Conservation (phyloP, 2,113 vertebrate species). For the Ameiurus melas region DNA sequence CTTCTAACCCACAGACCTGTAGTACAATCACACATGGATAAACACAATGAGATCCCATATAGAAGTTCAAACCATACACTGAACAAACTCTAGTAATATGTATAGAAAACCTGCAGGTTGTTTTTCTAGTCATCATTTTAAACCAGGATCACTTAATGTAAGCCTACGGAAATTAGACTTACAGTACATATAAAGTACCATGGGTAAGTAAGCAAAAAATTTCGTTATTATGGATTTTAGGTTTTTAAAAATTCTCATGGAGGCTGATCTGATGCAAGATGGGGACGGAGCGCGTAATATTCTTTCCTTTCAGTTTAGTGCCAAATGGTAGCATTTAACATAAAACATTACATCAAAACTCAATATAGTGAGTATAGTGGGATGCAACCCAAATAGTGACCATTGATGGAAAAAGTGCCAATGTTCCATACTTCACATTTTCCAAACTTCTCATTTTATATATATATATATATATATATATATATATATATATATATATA, state of each 20-base stretch:
- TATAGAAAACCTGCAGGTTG: background rate
- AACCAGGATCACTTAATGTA: background rate
- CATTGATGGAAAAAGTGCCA: background rate
- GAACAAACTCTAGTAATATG: background rate
- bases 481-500: too few species aligned
- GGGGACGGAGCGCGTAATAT: background rate
- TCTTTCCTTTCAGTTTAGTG: background rate
- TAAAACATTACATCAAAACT: background rate
- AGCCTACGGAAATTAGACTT: background rate
- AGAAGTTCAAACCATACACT: background rate
- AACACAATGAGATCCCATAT: constrained; percentile 11
- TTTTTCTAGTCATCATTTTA: background rate
- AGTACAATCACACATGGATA: constrained; percentile 11
- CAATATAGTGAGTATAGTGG: background rate
- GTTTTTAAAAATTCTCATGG: background rate
- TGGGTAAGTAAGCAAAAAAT: background rate
- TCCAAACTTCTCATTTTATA: background rate
- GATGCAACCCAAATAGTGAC: background rate
- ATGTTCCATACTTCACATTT: background rate
- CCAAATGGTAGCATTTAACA: background rate
- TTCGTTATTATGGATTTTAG: background rate
- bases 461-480: too few species aligned
- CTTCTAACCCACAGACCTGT: constrained; percentile 78
- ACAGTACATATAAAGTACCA: background rate
- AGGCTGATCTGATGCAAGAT: background rate